Conservation (phyloP, 2,113 vertebrate genomes). For the Camelus dromedarius region DNA sequence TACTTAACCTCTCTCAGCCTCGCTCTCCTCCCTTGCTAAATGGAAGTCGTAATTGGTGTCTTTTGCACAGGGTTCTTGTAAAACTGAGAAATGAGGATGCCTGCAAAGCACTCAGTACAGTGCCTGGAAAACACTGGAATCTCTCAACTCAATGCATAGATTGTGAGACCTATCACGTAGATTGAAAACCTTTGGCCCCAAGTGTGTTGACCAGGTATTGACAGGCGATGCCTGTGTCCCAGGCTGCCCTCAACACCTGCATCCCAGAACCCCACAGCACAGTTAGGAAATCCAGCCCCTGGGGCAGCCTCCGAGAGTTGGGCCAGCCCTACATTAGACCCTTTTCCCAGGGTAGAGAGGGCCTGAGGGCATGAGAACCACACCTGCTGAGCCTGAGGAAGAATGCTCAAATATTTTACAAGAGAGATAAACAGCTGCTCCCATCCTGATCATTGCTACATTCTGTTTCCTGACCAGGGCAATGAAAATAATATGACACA, state of each 20-base stretch:
- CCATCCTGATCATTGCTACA: background rate
- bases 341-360: background rate
- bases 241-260: background rate
- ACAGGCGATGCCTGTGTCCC: background rate
- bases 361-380: background rate
- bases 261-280: too few relatives aligned
- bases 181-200: background rate
- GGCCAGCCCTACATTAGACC: background rate
- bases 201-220: background rate
- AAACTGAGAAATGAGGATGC: background rate
- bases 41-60: background rate
- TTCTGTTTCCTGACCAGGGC: background rate
- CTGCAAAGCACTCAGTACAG: background rate
- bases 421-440: background rate
- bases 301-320: background rate
- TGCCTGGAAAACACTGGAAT: background rate
- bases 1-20: background rate
- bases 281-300: background rate
- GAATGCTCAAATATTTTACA: background rate
- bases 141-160: background rate
- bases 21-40: background rate
- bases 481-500: background rate
- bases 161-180: background rate
- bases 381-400: background rate
- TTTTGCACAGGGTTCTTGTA: background rate